Evolutionary conservation across 2,888 invertebrate species (phyloP).

Genomic region (Xestia ashworthii): DNA sequence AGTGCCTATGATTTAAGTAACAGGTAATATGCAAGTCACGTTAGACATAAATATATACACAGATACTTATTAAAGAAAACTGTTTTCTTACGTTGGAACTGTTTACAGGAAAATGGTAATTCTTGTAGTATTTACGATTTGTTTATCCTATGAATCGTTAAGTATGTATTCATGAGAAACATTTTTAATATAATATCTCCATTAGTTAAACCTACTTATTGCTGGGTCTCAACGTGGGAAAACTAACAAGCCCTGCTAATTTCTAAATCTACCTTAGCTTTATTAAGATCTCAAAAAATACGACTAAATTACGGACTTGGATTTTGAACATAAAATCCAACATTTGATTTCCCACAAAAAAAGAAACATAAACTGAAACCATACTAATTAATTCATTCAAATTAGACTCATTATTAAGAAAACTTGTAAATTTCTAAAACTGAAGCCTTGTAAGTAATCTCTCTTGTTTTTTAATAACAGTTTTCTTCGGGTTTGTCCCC

Average conservation of each 20-base stretch:
- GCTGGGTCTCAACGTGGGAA: not conserved
- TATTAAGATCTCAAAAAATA: not conserved
- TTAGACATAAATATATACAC: slow-evolving; percentile 45
- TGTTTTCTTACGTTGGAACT: slow-evolving; percentile 37
- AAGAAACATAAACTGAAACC: slow-evolving; percentile 1
- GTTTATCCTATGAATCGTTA: slow-evolving; percentile 25
- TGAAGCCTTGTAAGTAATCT: slow-evolving; percentile 83
- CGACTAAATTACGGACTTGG: not conserved
- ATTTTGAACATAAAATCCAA: not conserved
- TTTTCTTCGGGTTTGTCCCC: slow-evolving; percentile 84
- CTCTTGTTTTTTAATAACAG: slow-evolving; percentile 86
- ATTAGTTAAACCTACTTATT: slow-evolving; percentile 1
- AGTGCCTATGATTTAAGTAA: slow-evolving; percentile 39
- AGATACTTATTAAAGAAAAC: slow-evolving; percentile 42
- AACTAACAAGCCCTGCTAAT: not conserved
- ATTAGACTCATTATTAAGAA: slow-evolving; percentile 35
- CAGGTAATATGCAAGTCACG: slow-evolving; percentile 51
- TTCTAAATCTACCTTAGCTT: not conserved
- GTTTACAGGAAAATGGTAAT: slow-evolving; percentile 45
- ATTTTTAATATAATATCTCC: slow-evolving; percentile 12
- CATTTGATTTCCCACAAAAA: not conserved
- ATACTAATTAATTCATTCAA: slow-evolving; percentile 22
- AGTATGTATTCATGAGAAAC: not conserved
- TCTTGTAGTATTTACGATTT: slow-evolving; percentile 33
- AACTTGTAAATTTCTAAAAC: slow-evolving; percentile 73